Evolutionary conservation across 2,888 invertebrate species (phyloP), one percentile per base, ranked within the genome.

Genomic region (Opisthograptis luteolata): DNA sequence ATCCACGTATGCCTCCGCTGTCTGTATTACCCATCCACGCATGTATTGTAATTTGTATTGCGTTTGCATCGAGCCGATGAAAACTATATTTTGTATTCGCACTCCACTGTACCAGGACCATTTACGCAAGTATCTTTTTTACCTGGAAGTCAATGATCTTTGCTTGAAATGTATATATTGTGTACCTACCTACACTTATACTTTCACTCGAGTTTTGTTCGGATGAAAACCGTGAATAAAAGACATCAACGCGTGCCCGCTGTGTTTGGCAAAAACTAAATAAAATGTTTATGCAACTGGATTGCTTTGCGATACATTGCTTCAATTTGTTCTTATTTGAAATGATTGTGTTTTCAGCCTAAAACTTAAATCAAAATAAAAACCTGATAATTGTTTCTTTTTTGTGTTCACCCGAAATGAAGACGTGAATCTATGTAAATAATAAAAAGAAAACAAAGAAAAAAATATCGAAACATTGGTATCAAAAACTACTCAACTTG

Each of bases 1-100:
- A 66, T 60, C 61, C 64, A 56, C 59, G 58, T 36, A 48, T 56
- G 45, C 37, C 54, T 49, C 42, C 49, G 53, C 19, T 31, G 35
- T n/a, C n/a, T n/a, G n/a, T n/a, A n/a, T 30, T 45, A 36, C 30
- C 32, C 37, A 46, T 55, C 44, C 55, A 55, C 54, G 51, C 61
- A 17, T 17, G 17, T 17, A 17, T 17, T 17, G 17, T 17, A 17
- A 17, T 17, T 17, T 17, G 17, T 5, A 62, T n/a, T 55, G 44
- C 44, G 30, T 48, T 57, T 51, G 57, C 58, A 57, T 53, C 43
- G 56, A 54, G 48, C 47, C 36, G 58, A 60, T 60, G 56, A 54
- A 68, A 69, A 62, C 59, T 39, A 22, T 15, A 49, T 58, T 56
- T 48, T 57, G 60, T 64, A 59, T 41, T 37, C 37, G 32, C 15